Conservation (phyloP, 1,140 invertebrate genomes). For the Chymomyza costata region DNA sequence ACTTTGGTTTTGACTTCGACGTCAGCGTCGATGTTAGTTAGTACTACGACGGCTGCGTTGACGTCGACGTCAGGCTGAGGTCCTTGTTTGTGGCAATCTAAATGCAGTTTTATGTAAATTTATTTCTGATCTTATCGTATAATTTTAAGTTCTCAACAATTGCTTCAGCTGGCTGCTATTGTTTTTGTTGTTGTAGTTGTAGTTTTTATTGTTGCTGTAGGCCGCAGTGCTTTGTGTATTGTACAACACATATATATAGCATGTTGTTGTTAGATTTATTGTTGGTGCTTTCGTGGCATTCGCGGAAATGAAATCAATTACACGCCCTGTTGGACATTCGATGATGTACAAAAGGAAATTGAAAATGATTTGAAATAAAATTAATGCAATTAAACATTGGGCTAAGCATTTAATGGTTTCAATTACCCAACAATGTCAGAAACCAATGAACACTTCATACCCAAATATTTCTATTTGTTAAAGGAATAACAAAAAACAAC, state of each 20-base stretch:
- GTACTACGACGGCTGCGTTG: too few species aligned
- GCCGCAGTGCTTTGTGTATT: constrained; percentile 35
- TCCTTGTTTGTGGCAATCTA: constrained; percentile 51
- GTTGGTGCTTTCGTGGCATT: constrained; percentile 36
- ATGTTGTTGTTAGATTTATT: constrained; percentile 51
- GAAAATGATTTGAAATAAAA: constrained; percentile 55
- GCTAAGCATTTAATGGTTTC: too few species aligned
- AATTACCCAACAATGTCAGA: too few species aligned
- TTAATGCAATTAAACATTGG: constrained; percentile 40
- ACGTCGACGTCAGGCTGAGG: constrained; percentile 5
- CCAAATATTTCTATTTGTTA: too few species aligned
- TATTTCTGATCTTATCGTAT: constrained; percentile 61
- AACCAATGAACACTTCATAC: too few species aligned
- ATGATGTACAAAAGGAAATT: constrained; percentile 59
- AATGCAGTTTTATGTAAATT: constrained; percentile 62
- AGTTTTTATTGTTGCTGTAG: too few species aligned
- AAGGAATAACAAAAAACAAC: too few species aligned
- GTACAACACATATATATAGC: too few species aligned
- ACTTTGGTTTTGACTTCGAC: constrained; percentile 11
- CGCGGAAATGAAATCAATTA: constrained; percentile 66
- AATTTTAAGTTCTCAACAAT: constrained; percentile 46
- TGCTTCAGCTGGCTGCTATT: constrained; percentile 1
- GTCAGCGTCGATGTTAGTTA: constrained; percentile 12
- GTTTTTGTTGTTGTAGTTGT: neutral
- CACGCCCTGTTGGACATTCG: constrained; percentile 58